phyloP scores from a whole-genome alignment of 2,888 invertebrate genomes.

The Diplolepis rosae region DNA sequence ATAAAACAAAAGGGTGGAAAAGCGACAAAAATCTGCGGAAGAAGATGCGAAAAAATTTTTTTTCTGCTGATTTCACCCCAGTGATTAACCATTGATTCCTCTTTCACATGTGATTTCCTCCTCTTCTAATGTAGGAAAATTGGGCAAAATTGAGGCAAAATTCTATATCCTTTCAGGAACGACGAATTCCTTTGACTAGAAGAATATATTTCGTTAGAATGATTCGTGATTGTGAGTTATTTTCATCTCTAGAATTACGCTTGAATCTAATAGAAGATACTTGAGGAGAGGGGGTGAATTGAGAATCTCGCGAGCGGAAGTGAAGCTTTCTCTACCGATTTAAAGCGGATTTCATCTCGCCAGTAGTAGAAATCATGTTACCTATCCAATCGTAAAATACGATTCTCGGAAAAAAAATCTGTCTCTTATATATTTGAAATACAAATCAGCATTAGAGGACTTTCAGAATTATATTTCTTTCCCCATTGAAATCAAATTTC shows the following conservation, averaged over 20 bases:
- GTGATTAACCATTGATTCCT: not conserved
- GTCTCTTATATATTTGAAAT: not conserved
- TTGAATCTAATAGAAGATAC: not conserved
- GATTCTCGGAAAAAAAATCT: not conserved
- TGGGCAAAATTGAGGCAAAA: not conserved
- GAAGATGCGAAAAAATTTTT: not conserved
- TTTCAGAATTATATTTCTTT: not conserved
- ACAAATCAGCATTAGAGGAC: not conserved
- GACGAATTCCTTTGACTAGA: not conserved
- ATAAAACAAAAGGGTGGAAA: constrained; percentile 57
- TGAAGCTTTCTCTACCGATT: not conserved
- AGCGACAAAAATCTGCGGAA: constrained; percentile 31
- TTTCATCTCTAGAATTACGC: not conserved
- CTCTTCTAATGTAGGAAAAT: not conserved
- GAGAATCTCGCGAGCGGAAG: not conserved
- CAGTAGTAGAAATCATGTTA: constrained; percentile 7
- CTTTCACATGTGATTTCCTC: not conserved
- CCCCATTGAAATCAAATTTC: not conserved
- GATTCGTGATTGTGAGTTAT: not conserved
- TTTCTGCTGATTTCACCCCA: not conserved
- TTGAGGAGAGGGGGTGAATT: not conserved
- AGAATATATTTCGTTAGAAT: not conserved
- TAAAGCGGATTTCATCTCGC: not conserved
- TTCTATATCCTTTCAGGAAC: not conserved
- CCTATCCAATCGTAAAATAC: constrained; percentile 8